A percentile compares a stretch with the other conserved stretches of the same genome.
Evolutionary conservation across 2,113 vertebrate species (phyloP).

Genomic region (Gadus macrocephalus): DNA sequence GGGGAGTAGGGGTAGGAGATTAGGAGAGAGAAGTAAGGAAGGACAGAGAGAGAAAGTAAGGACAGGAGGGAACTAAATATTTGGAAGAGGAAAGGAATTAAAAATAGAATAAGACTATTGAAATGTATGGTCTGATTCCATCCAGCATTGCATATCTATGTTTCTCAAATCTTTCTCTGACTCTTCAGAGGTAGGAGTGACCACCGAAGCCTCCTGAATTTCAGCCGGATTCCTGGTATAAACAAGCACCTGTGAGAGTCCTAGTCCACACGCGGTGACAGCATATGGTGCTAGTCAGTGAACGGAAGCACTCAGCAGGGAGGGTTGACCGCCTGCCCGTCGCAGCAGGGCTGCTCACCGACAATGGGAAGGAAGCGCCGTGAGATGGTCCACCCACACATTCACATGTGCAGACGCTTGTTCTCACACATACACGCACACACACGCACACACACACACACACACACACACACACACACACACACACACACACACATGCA

Average conservation of each 20-base stretch:
- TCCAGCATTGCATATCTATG: no score
- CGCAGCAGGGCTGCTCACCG: constrained; percentile 22
- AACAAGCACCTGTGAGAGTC: constrained; percentile 52
- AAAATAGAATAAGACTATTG: no score
- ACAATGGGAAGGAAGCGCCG: constrained; percentile 49
- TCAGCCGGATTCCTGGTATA: no score
- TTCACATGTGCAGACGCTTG: constrained; percentile 66
- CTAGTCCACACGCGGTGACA: constrained; percentile 39
- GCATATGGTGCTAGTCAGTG: constrained; percentile 51
- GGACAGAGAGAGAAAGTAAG: background rate
- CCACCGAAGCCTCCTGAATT: no score
- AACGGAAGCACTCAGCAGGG: constrained; percentile 33
- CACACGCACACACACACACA: background rate
- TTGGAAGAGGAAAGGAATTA: no score
- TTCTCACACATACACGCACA: background rate
- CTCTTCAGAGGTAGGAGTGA: no score
- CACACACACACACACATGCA: no score
- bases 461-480: no score
- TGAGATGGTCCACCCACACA: constrained; percentile 75
- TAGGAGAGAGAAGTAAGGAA: background rate
- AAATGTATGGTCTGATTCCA: no score
- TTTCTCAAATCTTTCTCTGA: no score
- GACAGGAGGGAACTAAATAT: constrained; percentile 15
- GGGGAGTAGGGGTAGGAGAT: background rate
- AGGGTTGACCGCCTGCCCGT: constrained; percentile 51